These are phyloP conservation scores for Pseudeuparius sepicola DNA, from an alignment of 2,888 invertebrate species.

Conservation along the genomic window DNA sequence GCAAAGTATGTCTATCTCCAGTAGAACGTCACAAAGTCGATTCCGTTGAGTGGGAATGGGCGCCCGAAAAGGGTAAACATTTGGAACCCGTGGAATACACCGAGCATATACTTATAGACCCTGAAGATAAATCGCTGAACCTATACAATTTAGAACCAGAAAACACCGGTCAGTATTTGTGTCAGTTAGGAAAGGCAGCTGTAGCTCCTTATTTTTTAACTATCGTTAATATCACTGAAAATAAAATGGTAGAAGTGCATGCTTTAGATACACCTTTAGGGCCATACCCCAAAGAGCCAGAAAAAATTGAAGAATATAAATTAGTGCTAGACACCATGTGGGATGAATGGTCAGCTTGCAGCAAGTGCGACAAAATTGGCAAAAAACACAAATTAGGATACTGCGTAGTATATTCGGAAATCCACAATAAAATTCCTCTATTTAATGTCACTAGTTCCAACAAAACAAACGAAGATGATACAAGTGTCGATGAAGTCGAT, in stretches of 20 bases:
- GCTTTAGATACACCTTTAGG: constrained; percentile 27
- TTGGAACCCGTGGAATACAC: constrained; percentile 36
- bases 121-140: constrained; percentile 40
- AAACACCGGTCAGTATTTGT: constrained; percentile 49
- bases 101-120: constrained; percentile 39
- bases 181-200: constrained; percentile 39
- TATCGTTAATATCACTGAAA: constrained; percentile 40
- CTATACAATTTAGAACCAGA: constrained; percentile 42
- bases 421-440: constrained; percentile 2
- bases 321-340: constrained; percentile 46
- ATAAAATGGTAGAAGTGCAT: constrained; percentile 27
- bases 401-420: constrained; percentile 37
- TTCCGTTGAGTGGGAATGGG: constrained; percentile 43
- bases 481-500: too few species aligned
- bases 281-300: constrained; percentile 32
- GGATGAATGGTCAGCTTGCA: constrained; percentile 57
- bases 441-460: too few species aligned
- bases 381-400: constrained; percentile 48
- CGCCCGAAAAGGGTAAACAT: constrained; percentile 24
- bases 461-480: too few species aligned
- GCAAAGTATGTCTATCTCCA: constrained; percentile 47
- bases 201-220: constrained; percentile 44
- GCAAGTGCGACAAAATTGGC: constrained; percentile 49
- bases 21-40: constrained; percentile 33
- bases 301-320: constrained; percentile 29